These are phyloP conservation scores for Aphelenchoides fujianensis DNA, from an alignment of 1,140 invertebrate genomes.

Conservation along the genomic window DNA sequence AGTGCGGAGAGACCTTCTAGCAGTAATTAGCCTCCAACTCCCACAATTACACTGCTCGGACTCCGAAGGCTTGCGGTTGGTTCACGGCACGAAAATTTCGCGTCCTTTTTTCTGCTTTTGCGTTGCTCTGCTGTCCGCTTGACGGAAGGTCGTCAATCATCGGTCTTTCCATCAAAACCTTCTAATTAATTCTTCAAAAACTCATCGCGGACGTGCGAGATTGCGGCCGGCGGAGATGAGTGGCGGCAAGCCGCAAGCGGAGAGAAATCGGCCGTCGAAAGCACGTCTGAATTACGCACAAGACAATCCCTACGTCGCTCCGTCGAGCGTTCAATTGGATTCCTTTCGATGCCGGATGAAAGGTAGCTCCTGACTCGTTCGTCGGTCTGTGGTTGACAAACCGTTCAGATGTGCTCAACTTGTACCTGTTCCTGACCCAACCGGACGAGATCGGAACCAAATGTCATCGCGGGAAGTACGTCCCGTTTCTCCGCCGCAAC, in stretches of 20 bases:
- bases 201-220: not conserved
- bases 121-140: not conserved
- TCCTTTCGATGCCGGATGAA: not conserved
- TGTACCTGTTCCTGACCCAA: not conserved
- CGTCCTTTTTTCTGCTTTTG: not conserved
- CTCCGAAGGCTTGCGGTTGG: no score
- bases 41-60: no score
- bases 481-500: conserved; percentile 1
- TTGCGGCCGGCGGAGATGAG: not conserved
- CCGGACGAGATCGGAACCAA: not conserved
- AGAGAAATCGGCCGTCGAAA: not conserved
- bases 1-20: no score
- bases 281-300: not conserved
- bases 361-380: not conserved
- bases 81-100: not conserved
- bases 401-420: not conserved
- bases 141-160: not conserved
- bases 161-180: not conserved
- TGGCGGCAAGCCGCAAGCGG: not conserved
- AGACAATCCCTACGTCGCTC: conserved; percentile 7
- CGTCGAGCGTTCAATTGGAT: not conserved
- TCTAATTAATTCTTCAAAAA: not conserved
- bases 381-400: not conserved
- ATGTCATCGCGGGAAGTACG: not conserved
- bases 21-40: no score